Percentiles rank a stretch among this genome's conserved stretches.
phyloP scores from a whole-genome alignment of 2,797 vertebrate species.

The Myotis pilosus region DNA sequence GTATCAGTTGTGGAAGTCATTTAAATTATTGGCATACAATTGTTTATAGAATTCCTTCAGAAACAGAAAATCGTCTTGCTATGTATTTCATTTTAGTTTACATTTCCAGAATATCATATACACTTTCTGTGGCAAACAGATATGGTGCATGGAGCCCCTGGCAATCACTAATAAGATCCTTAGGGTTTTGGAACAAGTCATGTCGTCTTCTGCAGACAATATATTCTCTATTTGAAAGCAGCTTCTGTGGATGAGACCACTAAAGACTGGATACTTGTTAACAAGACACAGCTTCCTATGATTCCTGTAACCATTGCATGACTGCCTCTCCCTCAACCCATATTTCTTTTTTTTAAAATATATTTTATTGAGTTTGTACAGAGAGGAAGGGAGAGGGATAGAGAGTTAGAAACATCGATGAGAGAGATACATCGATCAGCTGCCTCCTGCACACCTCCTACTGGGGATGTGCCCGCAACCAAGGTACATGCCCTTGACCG shows the following conservation, averaged over 20 bases:
- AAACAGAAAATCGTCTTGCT: neutral
- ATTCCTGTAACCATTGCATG: neutral
- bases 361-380: too few species aligned
- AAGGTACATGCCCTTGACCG: too few species aligned
- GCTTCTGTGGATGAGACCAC: neutral
- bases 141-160: neutral
- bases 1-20: neutral
- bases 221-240: neutral
- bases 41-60: neutral
- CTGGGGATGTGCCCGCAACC: too few species aligned
- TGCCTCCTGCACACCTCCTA: too few species aligned
- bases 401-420: too few species aligned
- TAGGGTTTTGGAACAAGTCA: neutral
- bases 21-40: neutral
- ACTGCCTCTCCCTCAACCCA: neutral
- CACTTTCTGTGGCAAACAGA: neutral
- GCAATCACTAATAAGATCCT: neutral
- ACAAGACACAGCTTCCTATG: neutral
- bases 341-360: neutral
- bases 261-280: neutral
- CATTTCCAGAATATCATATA: neutral
- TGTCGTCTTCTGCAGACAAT: neutral
- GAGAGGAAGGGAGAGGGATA: too few species aligned
- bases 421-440: too few species aligned
- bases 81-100: neutral